These are phyloP conservation scores for Cybosia mesomella DNA, from an alignment of 2,888 invertebrate genomes.

Conservation along the genomic window DNA sequence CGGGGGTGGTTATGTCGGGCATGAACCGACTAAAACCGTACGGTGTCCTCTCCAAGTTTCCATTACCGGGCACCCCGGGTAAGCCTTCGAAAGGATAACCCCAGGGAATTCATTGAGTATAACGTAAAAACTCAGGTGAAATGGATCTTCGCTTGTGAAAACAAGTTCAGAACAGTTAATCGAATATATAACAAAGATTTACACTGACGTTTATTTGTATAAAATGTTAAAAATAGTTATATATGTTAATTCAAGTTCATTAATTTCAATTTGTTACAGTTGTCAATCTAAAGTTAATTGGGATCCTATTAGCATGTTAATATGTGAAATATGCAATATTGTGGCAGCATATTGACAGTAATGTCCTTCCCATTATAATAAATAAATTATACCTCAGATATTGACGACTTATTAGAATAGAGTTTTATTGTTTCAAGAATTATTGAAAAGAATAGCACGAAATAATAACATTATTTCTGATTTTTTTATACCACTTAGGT, in stretches of 20 bases:
- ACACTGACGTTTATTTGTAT: neutral
- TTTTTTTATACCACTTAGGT: neutral
- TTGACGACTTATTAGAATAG: neutral
- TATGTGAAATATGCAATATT: slow-evolving; percentile 1
- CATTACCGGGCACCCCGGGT: too few species aligned
- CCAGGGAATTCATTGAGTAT: too few species aligned
- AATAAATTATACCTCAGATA: neutral
- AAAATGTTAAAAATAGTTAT: neutral
- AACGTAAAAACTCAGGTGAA: too few species aligned
- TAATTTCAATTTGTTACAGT: slow-evolving; percentile 2
- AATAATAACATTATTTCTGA: neutral
- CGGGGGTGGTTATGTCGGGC: too few species aligned
- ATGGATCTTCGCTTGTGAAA: too few species aligned
- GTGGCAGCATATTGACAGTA: neutral
- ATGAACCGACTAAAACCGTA: too few species aligned
- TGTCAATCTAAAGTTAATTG: slow-evolving; percentile 1
- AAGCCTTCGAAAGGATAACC: too few species aligned
- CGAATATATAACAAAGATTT: neutral
- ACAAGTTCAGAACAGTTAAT: too few species aligned
- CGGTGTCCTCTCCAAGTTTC: too few species aligned
- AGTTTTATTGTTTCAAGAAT: neutral
- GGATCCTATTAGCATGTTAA: slow-evolving; percentile 1
- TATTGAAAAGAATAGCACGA: neutral
- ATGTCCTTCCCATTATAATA: neutral
- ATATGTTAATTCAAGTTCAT: slow-evolving; percentile 1